Evolutionary conservation across 2,113 vertebrate species (phyloP), one percentile per base, ranked within the genome.

Genomic region (Erinaceus europaeus): DNA sequence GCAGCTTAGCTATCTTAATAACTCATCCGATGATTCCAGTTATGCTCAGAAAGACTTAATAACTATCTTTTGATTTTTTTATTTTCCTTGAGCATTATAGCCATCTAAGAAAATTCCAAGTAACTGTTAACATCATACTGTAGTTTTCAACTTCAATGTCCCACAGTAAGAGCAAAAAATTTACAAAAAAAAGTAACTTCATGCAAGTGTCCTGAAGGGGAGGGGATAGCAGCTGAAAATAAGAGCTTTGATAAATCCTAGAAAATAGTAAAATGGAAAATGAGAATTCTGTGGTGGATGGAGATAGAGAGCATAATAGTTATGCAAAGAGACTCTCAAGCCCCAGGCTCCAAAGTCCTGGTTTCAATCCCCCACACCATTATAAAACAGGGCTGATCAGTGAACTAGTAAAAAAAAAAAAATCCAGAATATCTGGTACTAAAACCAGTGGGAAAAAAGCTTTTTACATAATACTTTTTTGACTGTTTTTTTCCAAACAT

Each of bases 401-500:
- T 20, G 44, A 27, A 64, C 2, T 23, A 40, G 9, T 20, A 84
- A 10, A 14, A 85, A 55, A 61, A 44, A 89, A 50, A 71, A 42
- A 21, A 90, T 36, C 38, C 78, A 81, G 74, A 90, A 20, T 64
- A 88, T 69, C 64, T 52, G 36, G 44, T 89, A 84, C 88, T 42
- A 21, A 85, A 91, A 64, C 11, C 52, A 73, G n/a, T n/a, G 40
- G 29, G 4, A 7, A 25, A 42, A 46, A 68, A 75, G 8, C 76
- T 89, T 86, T 93, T 92, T 55, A 91, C 32, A 93, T 86, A 75
- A 85, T 18, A 72, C 17, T 42, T 34, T 64, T 88, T 90, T 86
- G 89, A 91, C 18, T 93, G 80, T 84, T 32, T 92, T 48, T 84
- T 91, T 91, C 89, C 80, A 73, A 69, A 93, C 78, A 85, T 52